phyloP scores from a whole-genome alignment of 2,888 invertebrate species.

The Trachelus iudaicus region DNA sequence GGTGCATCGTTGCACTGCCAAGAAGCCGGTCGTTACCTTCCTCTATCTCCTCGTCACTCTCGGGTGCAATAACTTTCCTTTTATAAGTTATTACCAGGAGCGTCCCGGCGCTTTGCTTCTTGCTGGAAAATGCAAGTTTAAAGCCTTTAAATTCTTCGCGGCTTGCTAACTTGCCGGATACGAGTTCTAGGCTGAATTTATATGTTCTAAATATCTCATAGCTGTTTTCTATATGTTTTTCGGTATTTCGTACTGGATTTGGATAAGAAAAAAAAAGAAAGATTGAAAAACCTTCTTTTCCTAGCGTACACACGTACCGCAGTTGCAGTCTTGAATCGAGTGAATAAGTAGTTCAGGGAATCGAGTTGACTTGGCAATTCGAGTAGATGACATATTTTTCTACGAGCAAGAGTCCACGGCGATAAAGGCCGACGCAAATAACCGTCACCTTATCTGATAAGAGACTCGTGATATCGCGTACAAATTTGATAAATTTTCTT shows the following conservation, averaged over 20 bases:
- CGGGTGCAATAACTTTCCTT: no score
- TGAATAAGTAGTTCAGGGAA: not conserved
- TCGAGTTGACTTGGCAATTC: not conserved
- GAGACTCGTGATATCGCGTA: constrained; percentile 24
- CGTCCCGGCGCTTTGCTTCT: no score
- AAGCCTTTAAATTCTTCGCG: no score
- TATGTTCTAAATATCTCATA: not conserved
- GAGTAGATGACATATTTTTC: not conserved
- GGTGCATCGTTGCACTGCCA: no score
- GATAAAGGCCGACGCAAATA: constrained; percentile 1
- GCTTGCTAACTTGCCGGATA: no score
- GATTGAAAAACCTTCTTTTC: not conserved
- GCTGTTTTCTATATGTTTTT: not conserved
- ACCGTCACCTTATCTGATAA: constrained; percentile 36
- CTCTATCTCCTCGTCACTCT: no score
- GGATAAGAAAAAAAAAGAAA: not conserved
- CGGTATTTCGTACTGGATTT: not conserved
- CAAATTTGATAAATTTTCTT: constrained; percentile 33
- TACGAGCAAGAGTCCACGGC: not conserved
- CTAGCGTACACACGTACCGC: not conserved
- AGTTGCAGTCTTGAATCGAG: not conserved
- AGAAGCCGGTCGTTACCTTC: no score
- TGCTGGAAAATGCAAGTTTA: no score
- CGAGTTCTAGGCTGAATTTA: not conserved
- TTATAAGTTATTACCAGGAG: no score